A percentile compares a stretch with the other conserved stretches of the same genome.
Evolutionary conservation across 2,888 invertebrate species (phyloP).

Genomic region (Clistopyga incitator): DNA sequence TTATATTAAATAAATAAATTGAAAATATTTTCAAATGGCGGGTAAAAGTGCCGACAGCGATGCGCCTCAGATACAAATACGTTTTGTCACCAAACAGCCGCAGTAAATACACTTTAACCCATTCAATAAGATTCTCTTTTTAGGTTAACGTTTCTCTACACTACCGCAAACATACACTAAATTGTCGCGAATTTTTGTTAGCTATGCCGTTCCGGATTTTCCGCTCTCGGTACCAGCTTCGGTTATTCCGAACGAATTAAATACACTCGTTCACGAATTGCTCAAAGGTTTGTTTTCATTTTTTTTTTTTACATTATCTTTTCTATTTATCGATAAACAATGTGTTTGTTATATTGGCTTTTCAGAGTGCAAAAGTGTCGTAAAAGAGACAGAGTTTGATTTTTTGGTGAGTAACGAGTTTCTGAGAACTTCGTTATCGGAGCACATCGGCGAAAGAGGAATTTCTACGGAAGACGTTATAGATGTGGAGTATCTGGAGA

Average conservation of each 20-base stretch:
- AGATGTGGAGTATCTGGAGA: slow-evolving; percentile 96
- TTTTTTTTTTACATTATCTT: slow-evolving; percentile 21
- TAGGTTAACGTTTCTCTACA: slow-evolving; percentile 41
- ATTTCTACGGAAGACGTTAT: slow-evolving; percentile 93
- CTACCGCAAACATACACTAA: no score
- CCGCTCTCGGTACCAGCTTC: slow-evolving; percentile 93
- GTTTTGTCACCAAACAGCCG: slow-evolving; percentile 92
- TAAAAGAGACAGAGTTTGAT: slow-evolving; percentile 90
- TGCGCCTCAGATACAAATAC: slow-evolving; percentile 90
- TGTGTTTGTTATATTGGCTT: slow-evolving; percentile 28
- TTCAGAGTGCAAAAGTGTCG: slow-evolving; percentile 78
- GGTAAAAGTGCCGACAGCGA: slow-evolving; percentile 77
- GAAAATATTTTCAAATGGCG: slow-evolving; percentile 62
- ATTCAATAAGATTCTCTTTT: neutral
- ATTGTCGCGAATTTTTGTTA: slow-evolving; percentile 83
- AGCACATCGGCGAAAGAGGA: slow-evolving; percentile 91
- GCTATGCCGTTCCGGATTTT: slow-evolving; percentile 94
- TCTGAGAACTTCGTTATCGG: slow-evolving; percentile 89
- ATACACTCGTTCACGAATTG: slow-evolving; percentile 92
- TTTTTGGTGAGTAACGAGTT: slow-evolving; percentile 95
- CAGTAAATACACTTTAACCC: slow-evolving; percentile 86
- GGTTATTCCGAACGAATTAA: slow-evolving; percentile 89
- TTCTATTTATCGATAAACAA: slow-evolving; percentile 1
- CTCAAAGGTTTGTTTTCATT: slow-evolving; percentile 86
- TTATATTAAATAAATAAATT: neutral